phyloP scores from a whole-genome alignment of 2,113 vertebrate species.

The Dendropsophus ebraccatus region DNA sequence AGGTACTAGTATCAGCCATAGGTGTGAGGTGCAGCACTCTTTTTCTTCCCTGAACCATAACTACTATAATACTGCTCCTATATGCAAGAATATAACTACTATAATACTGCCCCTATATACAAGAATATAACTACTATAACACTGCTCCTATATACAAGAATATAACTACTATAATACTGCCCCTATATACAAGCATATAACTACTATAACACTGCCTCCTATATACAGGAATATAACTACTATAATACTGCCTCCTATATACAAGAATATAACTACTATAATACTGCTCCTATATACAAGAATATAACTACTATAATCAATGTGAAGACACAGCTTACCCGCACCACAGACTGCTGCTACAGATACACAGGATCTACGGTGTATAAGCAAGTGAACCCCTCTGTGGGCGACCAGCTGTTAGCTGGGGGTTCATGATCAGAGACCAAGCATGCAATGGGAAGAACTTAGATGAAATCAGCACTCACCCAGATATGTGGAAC shows the following conservation, averaged over 20 bases:
- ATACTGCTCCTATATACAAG: not conserved
- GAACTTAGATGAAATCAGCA: too few relatives aligned
- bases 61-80: constrained; percentile 15
- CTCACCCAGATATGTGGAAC: too few relatives aligned
- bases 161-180: constrained; percentile 24
- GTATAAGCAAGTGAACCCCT: too few relatives aligned
- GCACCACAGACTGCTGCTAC: too few relatives aligned
- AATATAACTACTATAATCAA: constrained; percentile 4
- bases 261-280: constrained; percentile 22
- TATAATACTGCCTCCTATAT: constrained; percentile 5
- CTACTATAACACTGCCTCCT: constrained; percentile 5
- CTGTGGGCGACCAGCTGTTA: too few relatives aligned
- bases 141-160: constrained; percentile 5
- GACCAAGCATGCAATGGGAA: too few relatives aligned
- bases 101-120: constrained; percentile 10
- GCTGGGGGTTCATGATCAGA: too few relatives aligned
- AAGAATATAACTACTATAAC: constrained; percentile 21
- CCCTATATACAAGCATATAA: not conserved
- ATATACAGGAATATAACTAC: constrained; percentile 10
- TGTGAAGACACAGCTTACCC: too few relatives aligned
- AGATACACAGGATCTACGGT: too few relatives aligned
- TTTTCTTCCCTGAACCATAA: not conserved
- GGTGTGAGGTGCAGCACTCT: too few relatives aligned
- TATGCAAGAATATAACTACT: constrained; percentile 16
- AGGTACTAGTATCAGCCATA: too few relatives aligned